phyloP scores from a whole-genome alignment of 2,797 vertebrate genomes.

The Typhlichthys eigenmanni region DNA sequence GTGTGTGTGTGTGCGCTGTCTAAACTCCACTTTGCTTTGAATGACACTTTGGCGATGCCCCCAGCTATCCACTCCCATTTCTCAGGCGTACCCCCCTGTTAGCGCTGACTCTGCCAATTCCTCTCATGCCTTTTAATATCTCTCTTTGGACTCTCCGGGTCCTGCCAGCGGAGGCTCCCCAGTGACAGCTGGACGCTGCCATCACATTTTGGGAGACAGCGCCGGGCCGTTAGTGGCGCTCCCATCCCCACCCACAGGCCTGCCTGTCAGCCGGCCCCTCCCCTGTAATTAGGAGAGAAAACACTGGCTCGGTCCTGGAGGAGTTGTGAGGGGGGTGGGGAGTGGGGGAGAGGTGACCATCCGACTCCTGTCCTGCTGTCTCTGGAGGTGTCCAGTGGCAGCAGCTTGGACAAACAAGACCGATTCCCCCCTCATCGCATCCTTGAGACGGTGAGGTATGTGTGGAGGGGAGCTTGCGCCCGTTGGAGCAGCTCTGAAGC shows the following conservation, averaged over 20 bases:
- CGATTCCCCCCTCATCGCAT: constrained; percentile 28
- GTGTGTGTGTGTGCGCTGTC: constrained; percentile 67
- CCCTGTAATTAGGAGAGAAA: constrained; percentile 99
- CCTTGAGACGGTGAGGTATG: constrained; percentile 25
- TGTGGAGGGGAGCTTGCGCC: constrained; percentile 16
- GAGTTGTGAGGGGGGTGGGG: constrained; percentile 49
- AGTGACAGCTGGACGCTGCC: constrained; percentile 79
- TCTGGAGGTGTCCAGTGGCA: constrained; percentile 79
- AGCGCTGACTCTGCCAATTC: constrained; percentile 73
- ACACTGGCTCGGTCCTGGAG: constrained; percentile 74
- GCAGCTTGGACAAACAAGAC: constrained; percentile 50
- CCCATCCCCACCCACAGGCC: constrained; percentile 67
- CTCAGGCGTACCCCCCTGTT: constrained; percentile 74
- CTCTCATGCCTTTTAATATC: constrained; percentile 83
- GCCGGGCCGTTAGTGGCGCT: constrained; percentile 69
- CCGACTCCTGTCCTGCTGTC: constrained; percentile 76
- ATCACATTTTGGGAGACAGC: constrained; percentile 74
- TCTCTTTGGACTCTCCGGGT: constrained; percentile 74
- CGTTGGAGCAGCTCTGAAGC: constrained; percentile 22
- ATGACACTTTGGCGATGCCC: constrained; percentile 81
- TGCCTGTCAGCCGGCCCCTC: constrained; percentile 87
- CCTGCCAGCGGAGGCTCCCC: constrained; percentile 76
- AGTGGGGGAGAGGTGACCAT: constrained; percentile 50
- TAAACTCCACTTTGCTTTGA: constrained; percentile 83
- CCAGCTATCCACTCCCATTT: constrained; percentile 74